These are phyloP conservation scores for Passer domesticus DNA, from an alignment of 2,113 vertebrate species.

Conservation along the genomic window DNA sequence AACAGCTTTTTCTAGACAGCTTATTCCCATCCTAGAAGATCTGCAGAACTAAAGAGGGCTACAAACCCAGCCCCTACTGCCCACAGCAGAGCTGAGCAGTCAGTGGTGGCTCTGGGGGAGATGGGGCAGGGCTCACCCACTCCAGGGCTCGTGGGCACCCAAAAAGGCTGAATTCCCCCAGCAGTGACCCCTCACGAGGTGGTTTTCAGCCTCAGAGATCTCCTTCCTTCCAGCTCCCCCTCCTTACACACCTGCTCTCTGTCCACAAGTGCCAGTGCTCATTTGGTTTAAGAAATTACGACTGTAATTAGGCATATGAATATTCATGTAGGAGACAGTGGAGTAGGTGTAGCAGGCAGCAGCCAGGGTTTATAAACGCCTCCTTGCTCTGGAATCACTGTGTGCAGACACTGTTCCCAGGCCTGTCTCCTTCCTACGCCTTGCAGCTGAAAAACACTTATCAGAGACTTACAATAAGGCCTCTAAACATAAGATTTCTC, in stretches of 20 bases:
- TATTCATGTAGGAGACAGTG: neutral
- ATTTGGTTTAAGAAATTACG: slow-evolving; percentile 9
- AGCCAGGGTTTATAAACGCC: slow-evolving; percentile 52
- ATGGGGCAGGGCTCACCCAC: neutral
- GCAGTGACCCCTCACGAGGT: neutral
- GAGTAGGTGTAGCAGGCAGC: slow-evolving; percentile 52
- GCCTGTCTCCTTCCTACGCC: slow-evolving; percentile 60
- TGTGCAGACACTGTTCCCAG: slow-evolving; percentile 50
- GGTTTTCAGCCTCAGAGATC: neutral
- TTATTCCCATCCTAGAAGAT: neutral
- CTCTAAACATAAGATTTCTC: slow-evolving; percentile 15
- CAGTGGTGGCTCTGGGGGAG: neutral
- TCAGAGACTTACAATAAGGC: slow-evolving; percentile 14
- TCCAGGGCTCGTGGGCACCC: neutral
- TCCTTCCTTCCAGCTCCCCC: neutral
- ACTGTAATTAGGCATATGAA: neutral
- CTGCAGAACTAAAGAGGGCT: neutral
- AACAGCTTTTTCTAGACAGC: neutral
- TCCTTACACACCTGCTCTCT: neutral
- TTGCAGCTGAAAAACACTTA: slow-evolving; percentile 21
- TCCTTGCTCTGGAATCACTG: slow-evolving; percentile 12
- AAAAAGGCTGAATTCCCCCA: neutral
- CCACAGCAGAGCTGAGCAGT: neutral
- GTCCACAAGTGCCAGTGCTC: neutral
- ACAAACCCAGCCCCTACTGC: neutral